These are phyloP conservation scores for Rhadinocentrus ornatus DNA, from an alignment of 2,797 vertebrate genomes.

Conservation along the genomic window DNA sequence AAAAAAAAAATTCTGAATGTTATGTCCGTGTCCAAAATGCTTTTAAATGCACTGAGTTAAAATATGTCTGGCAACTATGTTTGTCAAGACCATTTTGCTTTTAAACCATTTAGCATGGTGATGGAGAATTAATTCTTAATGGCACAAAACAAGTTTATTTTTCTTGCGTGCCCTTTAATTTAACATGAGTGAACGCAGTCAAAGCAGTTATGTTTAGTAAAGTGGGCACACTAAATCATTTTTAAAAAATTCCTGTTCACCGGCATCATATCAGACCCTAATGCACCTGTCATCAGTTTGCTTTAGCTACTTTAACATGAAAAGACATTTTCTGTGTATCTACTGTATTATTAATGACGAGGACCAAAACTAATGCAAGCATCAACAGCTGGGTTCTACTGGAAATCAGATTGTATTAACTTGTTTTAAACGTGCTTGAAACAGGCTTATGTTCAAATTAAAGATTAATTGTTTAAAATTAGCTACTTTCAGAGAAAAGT, in stretches of 20 bases:
- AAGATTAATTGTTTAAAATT: not conserved
- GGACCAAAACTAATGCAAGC: conserved; percentile 2
- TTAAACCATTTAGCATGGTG: conserved; percentile 34
- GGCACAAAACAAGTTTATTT: conserved; percentile 49
- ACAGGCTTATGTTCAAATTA: not conserved
- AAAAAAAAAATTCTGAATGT: conserved; percentile 6
- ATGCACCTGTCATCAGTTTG: conserved; percentile 17
- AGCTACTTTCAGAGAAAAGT: not conserved
- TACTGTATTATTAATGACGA: conserved; percentile 24
- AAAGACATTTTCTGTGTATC: conserved; percentile 11
- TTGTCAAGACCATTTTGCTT: conserved; percentile 54
- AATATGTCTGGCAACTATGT: conserved; percentile 33
- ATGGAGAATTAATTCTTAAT: conserved; percentile 64
- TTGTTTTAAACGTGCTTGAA: not conserved
- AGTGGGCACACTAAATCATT: conserved; percentile 45
- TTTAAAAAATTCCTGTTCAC: conserved; percentile 47
- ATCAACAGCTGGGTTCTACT: conserved; percentile 5
- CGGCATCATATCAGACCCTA: conserved; percentile 30
- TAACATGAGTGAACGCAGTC: conserved; percentile 55
- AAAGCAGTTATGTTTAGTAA: conserved; percentile 38
- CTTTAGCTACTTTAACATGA: conserved; percentile 18
- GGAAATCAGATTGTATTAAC: conserved; percentile 5
- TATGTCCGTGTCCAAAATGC: conserved; percentile 15
- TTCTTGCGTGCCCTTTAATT: conserved; percentile 47
- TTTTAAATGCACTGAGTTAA: conserved; percentile 44